Evolutionary conservation across 2,888 invertebrate genomes (phyloP).

Genomic region (Nephrotoma flavescens): DNA sequence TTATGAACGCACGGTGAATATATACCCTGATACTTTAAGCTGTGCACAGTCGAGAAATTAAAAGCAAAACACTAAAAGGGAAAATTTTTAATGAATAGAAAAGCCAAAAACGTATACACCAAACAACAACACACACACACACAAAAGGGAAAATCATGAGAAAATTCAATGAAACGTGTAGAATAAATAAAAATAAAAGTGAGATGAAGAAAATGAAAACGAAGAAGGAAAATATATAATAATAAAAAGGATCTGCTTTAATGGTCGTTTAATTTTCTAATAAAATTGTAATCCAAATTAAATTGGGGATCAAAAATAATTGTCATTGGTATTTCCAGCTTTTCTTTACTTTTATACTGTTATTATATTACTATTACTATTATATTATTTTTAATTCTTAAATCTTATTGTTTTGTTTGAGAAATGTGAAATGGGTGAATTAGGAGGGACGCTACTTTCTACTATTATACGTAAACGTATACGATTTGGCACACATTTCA

Average conservation of each 20-base stretch:
- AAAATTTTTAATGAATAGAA: background rate
- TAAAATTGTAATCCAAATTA: conserved; percentile 4
- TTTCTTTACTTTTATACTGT: background rate
- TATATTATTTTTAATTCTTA: background rate
- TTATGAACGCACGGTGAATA: background rate
- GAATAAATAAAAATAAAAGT: background rate
- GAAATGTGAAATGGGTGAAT: background rate
- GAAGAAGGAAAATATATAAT: background rate
- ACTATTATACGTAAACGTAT: background rate
- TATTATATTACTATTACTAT: background rate
- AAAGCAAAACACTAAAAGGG: background rate
- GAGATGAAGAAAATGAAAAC: background rate
- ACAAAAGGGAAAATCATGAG: background rate
- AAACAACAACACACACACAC: background rate
- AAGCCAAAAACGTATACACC: background rate
- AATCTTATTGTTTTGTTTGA: background rate
- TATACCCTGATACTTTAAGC: background rate
- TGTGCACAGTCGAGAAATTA: background rate
- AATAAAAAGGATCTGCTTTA: conserved; percentile 2
- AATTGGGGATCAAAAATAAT: conserved; percentile 4
- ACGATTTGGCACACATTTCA: background rate
- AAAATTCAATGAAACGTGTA: background rate
- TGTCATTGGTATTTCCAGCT: conserved; percentile 1
- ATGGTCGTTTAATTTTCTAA: conserved; percentile 4
- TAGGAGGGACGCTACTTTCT: background rate